Conservation (phyloP, 2,888 invertebrate genomes). For the Cheiracanthium punctorium region DNA sequence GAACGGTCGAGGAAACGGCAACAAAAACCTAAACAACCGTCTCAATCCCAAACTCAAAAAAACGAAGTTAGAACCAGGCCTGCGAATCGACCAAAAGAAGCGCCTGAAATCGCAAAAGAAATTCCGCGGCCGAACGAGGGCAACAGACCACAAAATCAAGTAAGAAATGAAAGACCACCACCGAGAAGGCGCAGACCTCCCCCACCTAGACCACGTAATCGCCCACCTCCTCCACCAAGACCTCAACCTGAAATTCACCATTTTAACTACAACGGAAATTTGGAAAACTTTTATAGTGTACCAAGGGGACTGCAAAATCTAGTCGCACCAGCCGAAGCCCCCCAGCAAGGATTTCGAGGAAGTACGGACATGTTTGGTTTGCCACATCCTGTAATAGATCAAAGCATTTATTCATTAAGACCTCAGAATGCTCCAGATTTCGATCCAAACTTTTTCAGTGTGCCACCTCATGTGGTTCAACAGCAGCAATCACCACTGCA, state of each 20-base stretch:
- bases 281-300: slow-evolving; percentile 48
- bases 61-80: slow-evolving; percentile 35
- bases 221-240: background rate
- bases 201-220: background rate
- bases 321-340: slow-evolving; percentile 38
- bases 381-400: slow-evolving; percentile 45
- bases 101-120: slow-evolving; percentile 5
- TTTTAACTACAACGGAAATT: slow-evolving; percentile 26
- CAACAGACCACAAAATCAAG: background rate
- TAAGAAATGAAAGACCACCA: background rate
- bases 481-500: slow-evolving; percentile 51
- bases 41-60: slow-evolving; percentile 42
- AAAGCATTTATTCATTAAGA: slow-evolving; percentile 38
- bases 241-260: slow-evolving; percentile 24
- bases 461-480: slow-evolving; percentile 43
- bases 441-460: slow-evolving; percentile 54
- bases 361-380: slow-evolving; percentile 61
- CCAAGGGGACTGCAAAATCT: slow-evolving; percentile 44
- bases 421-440: slow-evolving; percentile 45
- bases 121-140: background rate
- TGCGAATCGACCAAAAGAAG: background rate
- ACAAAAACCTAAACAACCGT: slow-evolving; percentile 23
- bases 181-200: slow-evolving; percentile 14
- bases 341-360: background rate
- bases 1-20: background rate